These are phyloP conservation scores for Campopleginae sp. DNA, from an alignment of 2,888 invertebrate species.

Conservation along the genomic window DNA sequence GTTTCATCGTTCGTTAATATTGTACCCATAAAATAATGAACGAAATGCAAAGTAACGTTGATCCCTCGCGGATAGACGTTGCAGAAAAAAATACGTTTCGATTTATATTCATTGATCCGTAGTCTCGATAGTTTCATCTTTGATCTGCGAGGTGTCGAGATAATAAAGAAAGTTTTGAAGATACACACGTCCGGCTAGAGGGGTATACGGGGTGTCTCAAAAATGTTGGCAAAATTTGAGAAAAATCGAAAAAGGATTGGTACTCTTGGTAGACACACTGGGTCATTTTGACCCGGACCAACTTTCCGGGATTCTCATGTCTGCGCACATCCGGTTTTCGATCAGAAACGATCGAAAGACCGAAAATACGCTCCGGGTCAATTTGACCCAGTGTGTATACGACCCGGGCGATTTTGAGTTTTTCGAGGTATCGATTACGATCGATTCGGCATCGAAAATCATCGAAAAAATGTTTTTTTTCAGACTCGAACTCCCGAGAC, in stretches of 20 bases:
- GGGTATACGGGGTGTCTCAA: not conserved
- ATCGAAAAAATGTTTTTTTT: not conserved
- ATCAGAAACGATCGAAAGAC: too few relatives aligned
- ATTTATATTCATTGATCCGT: constrained; percentile 27
- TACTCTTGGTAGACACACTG: not conserved
- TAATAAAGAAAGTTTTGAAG: constrained; percentile 28
- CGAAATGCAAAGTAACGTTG: not conserved
- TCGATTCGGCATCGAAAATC: not conserved
- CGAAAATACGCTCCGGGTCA: too few relatives aligned
- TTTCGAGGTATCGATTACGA: too few relatives aligned
- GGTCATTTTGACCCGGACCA: not conserved
- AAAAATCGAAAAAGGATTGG: not conserved
- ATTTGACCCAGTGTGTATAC: too few relatives aligned
- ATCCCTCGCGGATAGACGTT: not conserved
- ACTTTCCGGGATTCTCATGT: not conserved
- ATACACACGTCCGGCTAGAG: not conserved
- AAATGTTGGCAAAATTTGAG: not conserved
- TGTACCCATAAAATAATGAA: not conserved
- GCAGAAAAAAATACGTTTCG: constrained; percentile 26
- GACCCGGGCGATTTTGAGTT: too few relatives aligned
- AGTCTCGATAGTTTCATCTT: constrained; percentile 23
- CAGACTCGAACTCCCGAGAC: not conserved
- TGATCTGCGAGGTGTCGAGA: constrained; percentile 21
- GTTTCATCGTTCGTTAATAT: not conserved
- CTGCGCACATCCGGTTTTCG: too few relatives aligned